phyloP scores from a whole-genome alignment of 2,888 invertebrate species.

The Entomobrya proxima region DNA sequence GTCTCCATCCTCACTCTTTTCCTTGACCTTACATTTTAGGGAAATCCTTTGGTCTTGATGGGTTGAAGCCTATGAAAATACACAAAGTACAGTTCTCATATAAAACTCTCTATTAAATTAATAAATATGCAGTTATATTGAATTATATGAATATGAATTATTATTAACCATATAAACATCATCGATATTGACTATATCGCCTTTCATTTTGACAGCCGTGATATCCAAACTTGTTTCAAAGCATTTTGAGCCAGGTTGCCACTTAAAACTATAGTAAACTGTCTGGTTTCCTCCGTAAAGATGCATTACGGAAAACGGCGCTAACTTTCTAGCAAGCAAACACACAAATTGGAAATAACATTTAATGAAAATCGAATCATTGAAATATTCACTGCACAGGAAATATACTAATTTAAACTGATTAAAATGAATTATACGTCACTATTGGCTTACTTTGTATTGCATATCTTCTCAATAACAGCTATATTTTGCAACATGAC shows the following conservation, averaged over 20 bases:
- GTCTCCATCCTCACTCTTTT: neutral
- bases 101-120: neutral
- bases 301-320: conserved; percentile 22
- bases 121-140: neutral
- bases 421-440: neutral
- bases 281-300: conserved; percentile 2
- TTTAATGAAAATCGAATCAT: neutral
- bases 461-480: neutral
- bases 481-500: neutral
- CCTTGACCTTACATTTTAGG: neutral
- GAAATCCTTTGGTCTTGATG: conserved; percentile 7
- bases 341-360: neutral
- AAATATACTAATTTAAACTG: neutral
- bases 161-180: neutral
- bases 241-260: neutral
- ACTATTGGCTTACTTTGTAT: conserved; percentile 2
- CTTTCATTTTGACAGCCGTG: neutral
- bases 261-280: conserved; percentile 1
- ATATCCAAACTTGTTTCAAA: neutral
- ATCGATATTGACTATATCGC: neutral
- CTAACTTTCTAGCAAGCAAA: conserved; percentile 3
- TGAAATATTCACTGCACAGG: too few species aligned
- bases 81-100: too few species aligned
- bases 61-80: neutral
- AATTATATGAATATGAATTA: too few species aligned